A percentile compares a stretch with the other conserved stretches of the same genome.
phyloP scores from a whole-genome alignment of 2,797 vertebrate species.

The Steatocranus sp. region DNA sequence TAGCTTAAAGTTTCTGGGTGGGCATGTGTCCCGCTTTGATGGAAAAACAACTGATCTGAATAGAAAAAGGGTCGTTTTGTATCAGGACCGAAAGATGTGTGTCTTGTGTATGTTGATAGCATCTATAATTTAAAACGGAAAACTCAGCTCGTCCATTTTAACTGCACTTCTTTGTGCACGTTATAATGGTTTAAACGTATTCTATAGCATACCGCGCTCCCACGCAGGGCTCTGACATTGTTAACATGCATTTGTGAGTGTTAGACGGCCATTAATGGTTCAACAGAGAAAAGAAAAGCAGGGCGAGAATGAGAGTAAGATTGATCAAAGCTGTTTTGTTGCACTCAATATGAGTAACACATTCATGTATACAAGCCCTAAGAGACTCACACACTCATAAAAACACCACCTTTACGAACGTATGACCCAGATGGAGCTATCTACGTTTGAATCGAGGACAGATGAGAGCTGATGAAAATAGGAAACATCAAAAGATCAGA shows the following conservation, averaged over 20 bases:
- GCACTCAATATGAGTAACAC: slow-evolving; percentile 50
- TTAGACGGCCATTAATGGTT: slow-evolving; percentile 10
- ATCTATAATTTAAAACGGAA: neutral
- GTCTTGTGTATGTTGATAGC: neutral
- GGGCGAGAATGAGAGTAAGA: slow-evolving; percentile 30
- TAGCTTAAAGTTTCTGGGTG: neutral
- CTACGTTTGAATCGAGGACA: slow-evolving; percentile 40
- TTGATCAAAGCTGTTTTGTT: slow-evolving; percentile 50
- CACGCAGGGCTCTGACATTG: neutral
- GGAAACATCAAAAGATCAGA: slow-evolving; percentile 48
- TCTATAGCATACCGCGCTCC: neutral
- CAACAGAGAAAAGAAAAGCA: slow-evolving; percentile 14
- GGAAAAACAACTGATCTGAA: neutral
- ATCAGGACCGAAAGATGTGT: neutral
- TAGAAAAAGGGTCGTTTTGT: neutral
- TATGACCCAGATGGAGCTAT: slow-evolving; percentile 47
- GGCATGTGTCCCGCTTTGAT: accelerated
- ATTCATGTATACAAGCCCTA: slow-evolving; percentile 43
- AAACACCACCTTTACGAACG: slow-evolving; percentile 17
- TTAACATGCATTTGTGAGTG: slow-evolving; percentile 15
- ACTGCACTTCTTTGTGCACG: neutral
- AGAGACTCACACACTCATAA: slow-evolving; percentile 25
- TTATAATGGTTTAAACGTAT: slow-evolving; percentile 18
- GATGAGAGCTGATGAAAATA: slow-evolving; percentile 25
- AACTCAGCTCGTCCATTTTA: neutral